Evolutionary conservation across 2,797 vertebrate species (phyloP).

Genomic region (Xiphophorus birchmanni): DNA sequence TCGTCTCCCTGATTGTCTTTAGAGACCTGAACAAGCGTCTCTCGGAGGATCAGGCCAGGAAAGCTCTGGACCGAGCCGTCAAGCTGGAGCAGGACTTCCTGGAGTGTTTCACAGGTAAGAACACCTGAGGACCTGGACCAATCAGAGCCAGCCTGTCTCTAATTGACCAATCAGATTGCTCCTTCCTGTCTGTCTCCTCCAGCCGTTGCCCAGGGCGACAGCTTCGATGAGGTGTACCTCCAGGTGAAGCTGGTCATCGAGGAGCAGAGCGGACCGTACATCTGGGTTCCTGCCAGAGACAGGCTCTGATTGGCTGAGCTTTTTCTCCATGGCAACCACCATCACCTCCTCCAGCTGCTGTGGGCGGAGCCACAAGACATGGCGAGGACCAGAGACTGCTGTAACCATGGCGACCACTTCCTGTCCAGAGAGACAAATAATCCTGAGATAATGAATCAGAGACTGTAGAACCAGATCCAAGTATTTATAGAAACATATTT

Average conservation of each 20-base stretch:
- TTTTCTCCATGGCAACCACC: slow-evolving; percentile 14
- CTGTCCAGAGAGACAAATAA: slow-evolving; percentile 20
- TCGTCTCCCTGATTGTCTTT: background rate
- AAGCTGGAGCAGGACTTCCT: slow-evolving; percentile 93
- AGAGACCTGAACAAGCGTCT: slow-evolving; percentile 92
- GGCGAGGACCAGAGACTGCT: background rate
- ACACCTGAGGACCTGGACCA: background rate
- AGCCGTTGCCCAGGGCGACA: slow-evolving; percentile 90
- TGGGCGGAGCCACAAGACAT: background rate
- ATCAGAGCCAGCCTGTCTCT: background rate
- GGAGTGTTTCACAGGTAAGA: slow-evolving; percentile 87
- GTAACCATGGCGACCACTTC: slow-evolving; percentile 12
- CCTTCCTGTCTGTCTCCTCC: background rate
- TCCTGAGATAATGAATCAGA: slow-evolving; percentile 38
- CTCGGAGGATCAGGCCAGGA: slow-evolving; percentile 90
- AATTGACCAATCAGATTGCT: too few relatives aligned
- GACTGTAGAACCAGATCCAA: slow-evolving; percentile 45
- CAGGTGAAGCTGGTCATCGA: slow-evolving; percentile 88
- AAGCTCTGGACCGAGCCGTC: slow-evolving; percentile 88
- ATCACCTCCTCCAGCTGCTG: background rate
- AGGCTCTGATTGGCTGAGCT: slow-evolving; percentile 64
- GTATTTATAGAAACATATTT: slow-evolving; percentile 63
- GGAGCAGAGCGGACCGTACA: slow-evolving; percentile 90
- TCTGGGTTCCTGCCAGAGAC: slow-evolving; percentile 88
- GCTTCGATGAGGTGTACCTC: slow-evolving; percentile 91